Conservation (phyloP, 2,888 invertebrate genomes). For the Drosophila formosana region DNA sequence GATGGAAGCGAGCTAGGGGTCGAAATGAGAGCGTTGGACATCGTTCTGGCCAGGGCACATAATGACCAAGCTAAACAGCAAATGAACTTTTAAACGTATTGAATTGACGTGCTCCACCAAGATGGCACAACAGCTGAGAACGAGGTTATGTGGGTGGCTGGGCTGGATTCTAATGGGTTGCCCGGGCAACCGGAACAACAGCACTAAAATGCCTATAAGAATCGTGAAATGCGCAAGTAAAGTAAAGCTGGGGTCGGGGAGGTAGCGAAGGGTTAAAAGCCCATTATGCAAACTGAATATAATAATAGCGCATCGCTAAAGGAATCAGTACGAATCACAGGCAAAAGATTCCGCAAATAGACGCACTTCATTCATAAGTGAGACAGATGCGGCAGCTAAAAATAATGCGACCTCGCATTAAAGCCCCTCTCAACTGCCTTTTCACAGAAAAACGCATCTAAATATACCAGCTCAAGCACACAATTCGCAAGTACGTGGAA, state of each 20-base stretch:
- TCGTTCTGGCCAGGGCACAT: conserved; percentile 66
- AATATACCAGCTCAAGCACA: too few species aligned
- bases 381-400: not conserved
- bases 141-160: conserved; percentile 11
- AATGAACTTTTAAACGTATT: conserved; percentile 81
- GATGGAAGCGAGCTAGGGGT: conserved; percentile 2
- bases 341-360: conserved; percentile 6
- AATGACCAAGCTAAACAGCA: conserved; percentile 81
- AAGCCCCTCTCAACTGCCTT: not conserved
- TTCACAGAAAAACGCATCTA: too few species aligned
- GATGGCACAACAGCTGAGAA: conserved; percentile 1
- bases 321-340: conserved; percentile 25
- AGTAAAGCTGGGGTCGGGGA: conserved; percentile 3
- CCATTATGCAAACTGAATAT: conserved; percentile 31
- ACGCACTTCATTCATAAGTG: conserved; percentile 1
- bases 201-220: conserved; percentile 18
- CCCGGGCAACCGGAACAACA: conserved; percentile 54
- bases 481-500: too few species aligned
- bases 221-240: conserved; percentile 40
- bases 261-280: not conserved
- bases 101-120: conserved; percentile 64
- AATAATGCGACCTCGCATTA: not conserved
- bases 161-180: conserved; percentile 47
- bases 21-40: conserved; percentile 30
- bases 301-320: conserved; percentile 12